Percentiles rank a stretch among this genome's conserved stretches.
Evolutionary conservation across 2,113 vertebrate genomes (phyloP).

Genomic region (Amphiprion ocellaris): DNA sequence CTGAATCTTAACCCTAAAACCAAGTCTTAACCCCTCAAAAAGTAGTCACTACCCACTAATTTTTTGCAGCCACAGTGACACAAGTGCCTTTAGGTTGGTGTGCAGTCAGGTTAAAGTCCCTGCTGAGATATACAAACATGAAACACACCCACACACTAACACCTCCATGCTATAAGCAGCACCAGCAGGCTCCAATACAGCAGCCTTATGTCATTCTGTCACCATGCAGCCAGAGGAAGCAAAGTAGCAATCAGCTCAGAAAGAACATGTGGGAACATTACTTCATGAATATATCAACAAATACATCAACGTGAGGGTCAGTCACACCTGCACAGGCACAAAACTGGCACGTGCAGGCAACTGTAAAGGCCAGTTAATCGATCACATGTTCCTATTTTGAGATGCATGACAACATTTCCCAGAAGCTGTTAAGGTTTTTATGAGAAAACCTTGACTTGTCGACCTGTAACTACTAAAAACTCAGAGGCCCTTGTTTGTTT

Average conservation of each 20-base stretch:
- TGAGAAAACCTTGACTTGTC: constrained; percentile 13
- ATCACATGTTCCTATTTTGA: constrained; percentile 10
- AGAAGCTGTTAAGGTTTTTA: constrained; percentile 21
- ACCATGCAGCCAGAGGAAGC: constrained; percentile 17
- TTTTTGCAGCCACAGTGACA: too few relatives aligned
- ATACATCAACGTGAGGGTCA: background rate
- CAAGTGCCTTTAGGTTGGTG: too few relatives aligned
- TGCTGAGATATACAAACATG: background rate
- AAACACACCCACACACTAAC: background rate
- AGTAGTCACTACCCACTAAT: too few relatives aligned
- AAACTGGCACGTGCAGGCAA: background rate
- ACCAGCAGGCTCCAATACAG: background rate
- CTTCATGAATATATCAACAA: constrained; percentile 5
- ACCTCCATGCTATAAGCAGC: constrained; percentile 10
- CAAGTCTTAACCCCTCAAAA: too few relatives aligned
- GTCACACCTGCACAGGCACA: background rate
- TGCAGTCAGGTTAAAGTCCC: too few relatives aligned
- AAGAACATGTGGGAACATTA: constrained; percentile 4
- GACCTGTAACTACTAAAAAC: constrained; percentile 15
- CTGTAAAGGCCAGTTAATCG: background rate
- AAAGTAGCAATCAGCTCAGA: constrained; percentile 14
- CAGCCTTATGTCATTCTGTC: constrained; percentile 34
- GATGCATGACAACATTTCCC: constrained; percentile 20
- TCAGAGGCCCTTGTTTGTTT: too few relatives aligned
- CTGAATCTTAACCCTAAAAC: too few relatives aligned